Evolutionary conservation across 2,113 vertebrate genomes (phyloP).

Genomic region (Puffinus mauretanicus): DNA sequence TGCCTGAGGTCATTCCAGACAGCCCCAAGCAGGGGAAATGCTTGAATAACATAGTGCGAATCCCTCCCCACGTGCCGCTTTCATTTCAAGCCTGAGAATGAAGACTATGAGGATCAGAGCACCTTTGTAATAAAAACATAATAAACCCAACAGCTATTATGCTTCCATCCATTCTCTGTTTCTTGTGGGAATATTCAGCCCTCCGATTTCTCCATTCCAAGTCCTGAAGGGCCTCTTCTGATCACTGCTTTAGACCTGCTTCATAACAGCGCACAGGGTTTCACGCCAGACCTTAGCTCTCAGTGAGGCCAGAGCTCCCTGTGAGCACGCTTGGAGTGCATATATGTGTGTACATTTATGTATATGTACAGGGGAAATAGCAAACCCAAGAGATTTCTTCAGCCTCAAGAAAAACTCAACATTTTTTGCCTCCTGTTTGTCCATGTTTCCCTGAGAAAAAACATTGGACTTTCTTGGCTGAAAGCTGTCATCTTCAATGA

Average conservation of each 20-base stretch:
- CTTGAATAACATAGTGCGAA: rapidly evolving
- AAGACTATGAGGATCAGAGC: neutral
- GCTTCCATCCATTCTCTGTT: neutral
- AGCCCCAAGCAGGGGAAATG: neutral
- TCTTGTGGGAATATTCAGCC: neutral
- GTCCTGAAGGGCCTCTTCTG: neutral
- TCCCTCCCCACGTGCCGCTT: neutral
- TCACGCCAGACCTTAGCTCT: neutral
- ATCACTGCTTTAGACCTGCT: neutral
- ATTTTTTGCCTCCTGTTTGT: neutral
- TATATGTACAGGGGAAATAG: neutral
- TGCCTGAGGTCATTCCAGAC: no score
- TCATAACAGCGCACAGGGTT: neutral
- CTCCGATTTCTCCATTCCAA: neutral
- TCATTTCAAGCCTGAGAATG: neutral
- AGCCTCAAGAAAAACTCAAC: neutral
- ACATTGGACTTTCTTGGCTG: neutral
- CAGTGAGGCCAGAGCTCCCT: neutral
- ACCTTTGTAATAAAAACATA: neutral
- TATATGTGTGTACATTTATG: neutral
- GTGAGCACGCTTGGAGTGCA: rapidly evolving
- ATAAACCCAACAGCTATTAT: neutral
- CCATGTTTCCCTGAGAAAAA: neutral
- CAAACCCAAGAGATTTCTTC: neutral
- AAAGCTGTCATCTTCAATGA: conserved; percentile 60